Percentiles rank a stretch among this genome's conserved stretches.
phyloP scores from a whole-genome alignment of 1,140 invertebrate species.

The Drosophila eugracilis region DNA sequence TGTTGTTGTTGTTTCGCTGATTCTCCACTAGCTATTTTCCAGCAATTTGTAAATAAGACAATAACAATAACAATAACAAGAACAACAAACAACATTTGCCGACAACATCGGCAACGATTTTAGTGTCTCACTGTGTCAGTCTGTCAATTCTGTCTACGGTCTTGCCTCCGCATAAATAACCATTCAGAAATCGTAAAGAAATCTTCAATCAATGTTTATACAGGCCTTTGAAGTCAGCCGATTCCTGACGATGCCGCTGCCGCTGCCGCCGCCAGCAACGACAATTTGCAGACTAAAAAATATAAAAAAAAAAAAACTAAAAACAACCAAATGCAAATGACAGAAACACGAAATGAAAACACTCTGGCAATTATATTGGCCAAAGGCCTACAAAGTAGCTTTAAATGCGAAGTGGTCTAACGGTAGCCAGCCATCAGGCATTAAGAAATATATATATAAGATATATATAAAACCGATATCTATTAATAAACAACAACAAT shows the following conservation, averaged over 20 bases:
- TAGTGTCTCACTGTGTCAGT: conserved; percentile 78
- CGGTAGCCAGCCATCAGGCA: conserved; percentile 27
- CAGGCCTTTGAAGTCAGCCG: conserved; percentile 75
- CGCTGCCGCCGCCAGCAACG: conserved; percentile 57
- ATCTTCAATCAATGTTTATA: conserved; percentile 83
- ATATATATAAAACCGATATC: no score
- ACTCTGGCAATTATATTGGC: conserved; percentile 23
- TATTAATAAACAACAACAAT: conserved; percentile 28
- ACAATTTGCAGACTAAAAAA: conserved; percentile 79
- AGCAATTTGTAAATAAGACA: conserved; percentile 81
- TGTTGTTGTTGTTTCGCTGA: conserved; percentile 50
- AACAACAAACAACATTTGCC: conserved; percentile 50
- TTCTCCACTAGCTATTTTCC: conserved; percentile 68
- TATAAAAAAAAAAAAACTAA: no score
- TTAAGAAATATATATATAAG: conserved; percentile 9
- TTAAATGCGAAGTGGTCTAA: conserved; percentile 11
- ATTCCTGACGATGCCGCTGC: conserved; percentile 30
- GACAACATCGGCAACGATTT: conserved; percentile 68
- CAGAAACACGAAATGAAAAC: conserved; percentile 49
- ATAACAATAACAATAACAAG: conserved; percentile 43
- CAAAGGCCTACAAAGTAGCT: conserved; percentile 43
- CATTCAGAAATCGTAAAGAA: conserved; percentile 84
- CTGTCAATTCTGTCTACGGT: conserved; percentile 46
- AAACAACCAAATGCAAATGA: conserved; percentile 82
- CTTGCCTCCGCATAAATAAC: conserved; percentile 81